Base-by-base conservation (phyloP, 2,113 vertebrate genomes). In the Cavia aperea region DNA sequence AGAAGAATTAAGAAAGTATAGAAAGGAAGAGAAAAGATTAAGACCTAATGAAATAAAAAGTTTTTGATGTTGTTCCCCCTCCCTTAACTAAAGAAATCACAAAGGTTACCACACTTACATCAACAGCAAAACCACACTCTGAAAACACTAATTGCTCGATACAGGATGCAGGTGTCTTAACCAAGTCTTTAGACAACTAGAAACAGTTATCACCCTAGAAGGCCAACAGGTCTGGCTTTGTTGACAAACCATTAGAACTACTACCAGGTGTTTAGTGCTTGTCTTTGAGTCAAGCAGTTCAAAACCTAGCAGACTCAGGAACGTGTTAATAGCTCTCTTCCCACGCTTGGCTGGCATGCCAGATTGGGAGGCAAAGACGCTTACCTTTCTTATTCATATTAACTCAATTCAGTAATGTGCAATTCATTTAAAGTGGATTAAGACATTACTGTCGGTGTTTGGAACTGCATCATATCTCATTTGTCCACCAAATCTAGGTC, bases 301-400 rank as follows among this genome's bases (percentile, higher is more conserved):
- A 91, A 90, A 95, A 60, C 65, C 39, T 84, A 87, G 88, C 86
- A 83, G 75, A 92, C 49, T 88, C 75, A 87, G 81, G 8, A 81
- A 94, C 95, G 95, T 92, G 95, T 96, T 93, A 96, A 96, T 86
- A 94, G 93, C 93, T 93, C 83, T 94, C 75, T 89, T 95, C 92
- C 96, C 96, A 96, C 2, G 58, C 93, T 96, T 91, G 92, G 94
- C 84, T 96, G 81, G 73, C 75, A 81, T 86, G 86, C 90, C 91
- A 92, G 93, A 86, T 89, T 62, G 89, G 79, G 84, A 89, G 33
- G 82, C 83, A 75, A 95, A 94, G 88, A 88, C 58, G 14, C 36
- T 60, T 43, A 90, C 70, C 46, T 49, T 92, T 95, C 82, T 72
- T 81, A 43, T 95, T 90, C 78, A 75, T 65, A 89, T 92, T 91